Percentiles rank a stretch among this genome's conserved stretches.
These are phyloP conservation scores for Lordiphosa stackelbergi DNA, from an alignment of 1,140 invertebrate genomes.

Conservation along the genomic window DNA sequence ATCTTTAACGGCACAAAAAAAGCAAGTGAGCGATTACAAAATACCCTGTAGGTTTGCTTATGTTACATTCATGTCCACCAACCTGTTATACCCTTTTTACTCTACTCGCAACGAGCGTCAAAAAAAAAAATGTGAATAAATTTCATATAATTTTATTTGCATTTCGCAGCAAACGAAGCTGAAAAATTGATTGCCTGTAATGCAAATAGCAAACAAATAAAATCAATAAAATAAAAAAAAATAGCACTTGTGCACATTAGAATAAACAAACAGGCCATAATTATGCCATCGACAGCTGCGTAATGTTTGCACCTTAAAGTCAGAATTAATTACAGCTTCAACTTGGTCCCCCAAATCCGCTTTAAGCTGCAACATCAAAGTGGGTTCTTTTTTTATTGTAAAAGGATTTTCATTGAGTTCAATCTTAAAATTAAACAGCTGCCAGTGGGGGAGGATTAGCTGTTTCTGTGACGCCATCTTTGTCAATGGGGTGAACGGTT, in stretches of 20 bases:
- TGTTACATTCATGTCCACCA: no score
- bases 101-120: no score
- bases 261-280: constrained; percentile 12
- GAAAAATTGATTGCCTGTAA: constrained; percentile 46
- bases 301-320: constrained; percentile 1
- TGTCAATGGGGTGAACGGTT: constrained; percentile 21
- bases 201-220: constrained; percentile 38
- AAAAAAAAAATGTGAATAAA: no score
- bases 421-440: constrained; percentile 39
- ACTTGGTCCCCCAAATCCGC: background rate
- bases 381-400: background rate
- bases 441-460: constrained; percentile 12
- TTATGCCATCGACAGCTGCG: background rate
- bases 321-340: constrained; percentile 12
- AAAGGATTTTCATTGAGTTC: constrained; percentile 27
- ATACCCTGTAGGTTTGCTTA: no score
- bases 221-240: constrained; percentile 15
- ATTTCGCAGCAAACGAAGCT: constrained; percentile 34
- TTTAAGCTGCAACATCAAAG: constrained; percentile 4
- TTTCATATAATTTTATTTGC: constrained; percentile 38
- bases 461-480: constrained; percentile 49
- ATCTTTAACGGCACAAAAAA: constrained; percentile 16
- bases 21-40: no score
- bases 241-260: constrained; percentile 13
- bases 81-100: no score